These are phyloP conservation scores for Steatocranus sp. DNA, from an alignment of 2,797 vertebrate species.

Conservation along the genomic window DNA sequence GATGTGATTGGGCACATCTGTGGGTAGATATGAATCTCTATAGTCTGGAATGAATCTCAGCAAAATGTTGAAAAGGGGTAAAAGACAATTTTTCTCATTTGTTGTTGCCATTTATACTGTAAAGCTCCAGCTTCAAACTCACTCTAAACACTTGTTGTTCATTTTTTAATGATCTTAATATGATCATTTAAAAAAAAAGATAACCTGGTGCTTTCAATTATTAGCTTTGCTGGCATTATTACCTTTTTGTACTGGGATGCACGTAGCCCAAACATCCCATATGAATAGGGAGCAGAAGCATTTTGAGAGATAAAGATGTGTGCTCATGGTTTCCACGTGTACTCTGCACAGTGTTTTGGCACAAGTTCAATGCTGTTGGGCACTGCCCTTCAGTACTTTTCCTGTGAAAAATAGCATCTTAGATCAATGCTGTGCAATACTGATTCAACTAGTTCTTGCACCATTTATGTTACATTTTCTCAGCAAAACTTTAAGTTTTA, in stretches of 20 bases:
- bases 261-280: background rate
- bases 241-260: background rate
- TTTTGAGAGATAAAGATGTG: background rate
- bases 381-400: background rate
- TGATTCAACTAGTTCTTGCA: background rate
- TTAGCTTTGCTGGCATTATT: background rate
- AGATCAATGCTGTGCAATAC: background rate
- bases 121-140: background rate
- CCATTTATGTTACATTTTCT: background rate
- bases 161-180: background rate
- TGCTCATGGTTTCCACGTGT: background rate
- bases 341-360: background rate
- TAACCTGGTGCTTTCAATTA: background rate
- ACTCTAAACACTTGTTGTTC: background rate
- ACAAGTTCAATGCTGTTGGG: background rate
- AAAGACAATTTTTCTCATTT: background rate
- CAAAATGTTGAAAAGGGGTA: background rate
- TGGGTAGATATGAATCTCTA: background rate
- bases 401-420: background rate
- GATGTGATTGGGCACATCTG: background rate
- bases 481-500: background rate
- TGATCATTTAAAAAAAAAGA: background rate
- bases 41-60: background rate
- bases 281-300: background rate
- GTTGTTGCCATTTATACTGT: background rate